These are phyloP conservation scores for Antennarius striatus DNA, from an alignment of 2,113 vertebrate genomes.

Conservation along the genomic window DNA sequence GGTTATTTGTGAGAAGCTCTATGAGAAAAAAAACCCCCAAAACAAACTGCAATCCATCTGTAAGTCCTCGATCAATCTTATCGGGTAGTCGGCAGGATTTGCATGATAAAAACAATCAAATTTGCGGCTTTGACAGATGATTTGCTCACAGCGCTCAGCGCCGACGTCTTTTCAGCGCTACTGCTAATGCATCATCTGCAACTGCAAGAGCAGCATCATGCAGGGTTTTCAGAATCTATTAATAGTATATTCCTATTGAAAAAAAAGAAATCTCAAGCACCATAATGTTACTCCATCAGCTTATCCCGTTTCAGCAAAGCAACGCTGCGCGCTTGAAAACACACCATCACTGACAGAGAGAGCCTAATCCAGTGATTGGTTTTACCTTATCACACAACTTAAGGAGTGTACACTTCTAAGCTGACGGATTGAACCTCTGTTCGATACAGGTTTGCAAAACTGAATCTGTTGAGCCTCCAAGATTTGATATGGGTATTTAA, in stretches of 20 bases:
- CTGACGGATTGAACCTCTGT: slow-evolving; percentile 85
- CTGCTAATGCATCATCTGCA: slow-evolving; percentile 69
- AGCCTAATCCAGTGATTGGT: slow-evolving; percentile 84
- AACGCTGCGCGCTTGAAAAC: slow-evolving; percentile 54
- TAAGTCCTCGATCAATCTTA: slow-evolving; percentile 71
- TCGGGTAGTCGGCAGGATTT: slow-evolving; percentile 60
- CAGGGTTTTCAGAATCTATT: slow-evolving; percentile 67
- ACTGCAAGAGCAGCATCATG: slow-evolving; percentile 50
- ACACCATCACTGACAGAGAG: slow-evolving; percentile 72
- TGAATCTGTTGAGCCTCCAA: slow-evolving; percentile 85
- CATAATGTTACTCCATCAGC: slow-evolving; percentile 70
- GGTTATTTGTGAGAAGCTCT: slow-evolving; percentile 72
- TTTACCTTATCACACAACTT: slow-evolving; percentile 85
- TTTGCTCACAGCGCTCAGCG: slow-evolving; percentile 53
- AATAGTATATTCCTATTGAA: slow-evolving; percentile 66
- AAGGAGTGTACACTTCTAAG: slow-evolving; percentile 86
- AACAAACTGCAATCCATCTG: slow-evolving; percentile 60
- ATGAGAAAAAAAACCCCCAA: slow-evolving; percentile 44
- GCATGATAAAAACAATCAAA: slow-evolving; percentile 71
- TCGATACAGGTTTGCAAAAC: slow-evolving; percentile 87
- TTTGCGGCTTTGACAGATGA: slow-evolving; percentile 58
- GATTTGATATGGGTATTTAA: slow-evolving; percentile 88
- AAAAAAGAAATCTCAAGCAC: slow-evolving; percentile 59
- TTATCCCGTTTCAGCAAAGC: slow-evolving; percentile 70
- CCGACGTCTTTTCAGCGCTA: slow-evolving; percentile 68